A percentile compares a stretch with the other conserved stretches of the same genome.
Evolutionary conservation across 2,113 vertebrate species (phyloP).

Genomic region (Chaetura pelagica): DNA sequence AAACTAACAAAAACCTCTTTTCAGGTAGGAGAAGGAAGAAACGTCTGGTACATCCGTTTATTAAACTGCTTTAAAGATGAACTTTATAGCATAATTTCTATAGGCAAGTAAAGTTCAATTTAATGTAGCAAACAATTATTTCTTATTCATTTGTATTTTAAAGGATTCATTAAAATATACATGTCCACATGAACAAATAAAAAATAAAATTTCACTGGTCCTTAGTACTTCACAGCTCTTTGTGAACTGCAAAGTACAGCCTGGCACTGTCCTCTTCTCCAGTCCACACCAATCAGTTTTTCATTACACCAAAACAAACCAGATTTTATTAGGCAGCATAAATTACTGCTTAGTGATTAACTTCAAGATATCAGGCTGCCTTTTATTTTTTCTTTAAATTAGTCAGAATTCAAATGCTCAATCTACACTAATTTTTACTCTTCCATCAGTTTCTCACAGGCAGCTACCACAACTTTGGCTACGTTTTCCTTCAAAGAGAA

Average conservation of each 20-base stretch:
- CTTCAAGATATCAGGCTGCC: not conserved
- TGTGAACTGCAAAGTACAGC: not conserved
- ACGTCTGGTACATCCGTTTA: not conserved
- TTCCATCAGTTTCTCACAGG: not conserved
- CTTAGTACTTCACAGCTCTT: not conserved
- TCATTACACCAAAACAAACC: constrained; percentile 11
- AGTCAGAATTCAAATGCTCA: not conserved
- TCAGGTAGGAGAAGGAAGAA: not conserved
- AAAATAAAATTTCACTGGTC: not conserved
- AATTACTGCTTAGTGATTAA: constrained; percentile 12
- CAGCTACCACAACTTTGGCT: not conserved
- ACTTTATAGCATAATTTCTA: not conserved
- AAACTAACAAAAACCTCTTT: not conserved
- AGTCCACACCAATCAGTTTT: not conserved
- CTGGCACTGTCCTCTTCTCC: not conserved
- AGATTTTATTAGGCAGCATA: not conserved
- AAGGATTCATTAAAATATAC: not conserved
- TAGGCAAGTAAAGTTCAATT: not conserved
- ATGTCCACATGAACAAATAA: not conserved
- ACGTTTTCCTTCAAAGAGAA: constrained; percentile 4
- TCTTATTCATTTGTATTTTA: not conserved
- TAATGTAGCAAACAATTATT: not conserved
- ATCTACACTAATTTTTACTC: not conserved
- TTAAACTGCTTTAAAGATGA: not conserved
- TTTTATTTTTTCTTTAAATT: not conserved